Evolutionary conservation across 2,113 vertebrate genomes (phyloP).

Genomic region (Cyphomyrus discorhynchus): DNA sequence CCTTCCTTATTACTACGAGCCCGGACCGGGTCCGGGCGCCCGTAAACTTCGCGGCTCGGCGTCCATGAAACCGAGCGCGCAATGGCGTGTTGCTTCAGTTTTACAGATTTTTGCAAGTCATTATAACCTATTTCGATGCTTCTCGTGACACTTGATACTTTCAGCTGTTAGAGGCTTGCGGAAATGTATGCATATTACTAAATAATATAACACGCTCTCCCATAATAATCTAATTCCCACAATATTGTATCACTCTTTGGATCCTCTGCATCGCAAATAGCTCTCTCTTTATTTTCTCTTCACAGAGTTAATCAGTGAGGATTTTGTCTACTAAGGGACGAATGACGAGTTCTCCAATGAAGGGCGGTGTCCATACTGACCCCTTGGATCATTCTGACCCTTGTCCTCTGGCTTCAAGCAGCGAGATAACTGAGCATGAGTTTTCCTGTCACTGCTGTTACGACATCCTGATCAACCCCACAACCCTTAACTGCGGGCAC

Average conservation of each 20-base stretch:
- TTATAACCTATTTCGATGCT: not conserved
- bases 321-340: not conserved
- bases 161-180: not conserved
- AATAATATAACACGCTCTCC: not conserved
- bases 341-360: slow-evolving; percentile 36
- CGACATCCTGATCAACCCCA: slow-evolving; percentile 81
- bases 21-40: not conserved
- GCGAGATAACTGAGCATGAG: slow-evolving; percentile 66
- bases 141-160: not conserved
- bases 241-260: not conserved
- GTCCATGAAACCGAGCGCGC: not conserved
- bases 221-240: not conserved
- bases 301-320: not conserved
- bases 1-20: not conserved
- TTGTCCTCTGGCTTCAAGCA: not conserved
- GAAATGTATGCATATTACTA: not conserved
- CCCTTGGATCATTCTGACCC: slow-evolving; percentile 3
- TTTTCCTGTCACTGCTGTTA: slow-evolving; percentile 93
- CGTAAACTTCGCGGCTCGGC: not conserved
- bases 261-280: no score
- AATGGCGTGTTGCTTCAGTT: not conserved
- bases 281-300: not conserved
- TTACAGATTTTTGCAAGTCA: not conserved
- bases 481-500: slow-evolving; percentile 91
- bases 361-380: slow-evolving; percentile 21